Base-by-base conservation (phyloP, 2,113 vertebrate genomes). In the Xiphophorus couchianus region DNA sequence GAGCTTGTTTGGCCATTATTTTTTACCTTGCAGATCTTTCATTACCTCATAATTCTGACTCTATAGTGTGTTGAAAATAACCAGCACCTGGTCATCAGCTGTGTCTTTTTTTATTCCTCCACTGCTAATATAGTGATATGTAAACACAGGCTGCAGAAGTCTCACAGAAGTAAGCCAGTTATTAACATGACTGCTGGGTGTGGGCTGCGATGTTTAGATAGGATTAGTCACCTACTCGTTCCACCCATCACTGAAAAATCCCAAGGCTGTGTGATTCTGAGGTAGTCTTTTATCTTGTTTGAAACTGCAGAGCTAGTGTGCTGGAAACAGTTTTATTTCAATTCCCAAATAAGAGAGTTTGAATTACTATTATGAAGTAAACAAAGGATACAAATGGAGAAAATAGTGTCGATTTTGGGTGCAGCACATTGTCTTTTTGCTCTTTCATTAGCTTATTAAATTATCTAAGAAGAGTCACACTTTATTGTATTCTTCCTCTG, bases 191-290 rank as follows among this genome's bases (percentile, higher is more conserved):
- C 86, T 73, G 33, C 28, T 85, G 85, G 85, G 85, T 91, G 90
- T 81, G 79, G 88, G 78, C 80, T 76, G 81, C 69, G 67, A 77
- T 91, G 89, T 91, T 92, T 93, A 89, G 75, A 88, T 75, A 88
- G 88, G 77, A 92, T 93, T 92, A 92, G 88, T 88, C 88, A 89
- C 74, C 62, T 80, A 71, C 48, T 77, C 5, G 86, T 90, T 90
- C 90, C 89, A 82, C 90, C 85, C 91, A 86, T 84, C 78, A 87
- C 75, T 15, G 74, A 75, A 82, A 84, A 54, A 86, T 83, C 75
- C 86, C 44, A 63, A 80, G 73, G 79, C 86, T 66, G 75, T 31
- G 64, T 35, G 66, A 73, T 81, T 58, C 73, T 64, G 67, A 66
- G 69, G 31, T 62, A 63, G 65, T 70, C 27, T 70, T 61, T 76